Conservation (phyloP, 2,888 invertebrate species). For the Watsonalla binaria region DNA sequence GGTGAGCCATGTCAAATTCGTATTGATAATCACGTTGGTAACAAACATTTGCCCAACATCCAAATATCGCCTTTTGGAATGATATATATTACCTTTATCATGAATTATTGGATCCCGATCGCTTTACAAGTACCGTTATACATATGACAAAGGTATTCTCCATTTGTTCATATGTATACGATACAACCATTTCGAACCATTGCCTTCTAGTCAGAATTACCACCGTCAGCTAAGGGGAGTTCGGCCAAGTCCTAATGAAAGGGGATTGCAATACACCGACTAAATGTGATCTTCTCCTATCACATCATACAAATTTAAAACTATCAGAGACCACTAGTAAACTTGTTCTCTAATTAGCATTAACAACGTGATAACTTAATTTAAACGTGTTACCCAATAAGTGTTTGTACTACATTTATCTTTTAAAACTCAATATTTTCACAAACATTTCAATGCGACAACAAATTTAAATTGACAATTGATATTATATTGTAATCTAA, state of each 20-base stretch:
- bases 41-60: background rate
- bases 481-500: constrained; percentile 52
- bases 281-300: constrained; percentile 57
- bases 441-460: constrained; percentile 24
- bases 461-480: constrained; percentile 42
- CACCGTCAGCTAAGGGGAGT: constrained; percentile 48
- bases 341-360: constrained; percentile 57
- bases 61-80: background rate
- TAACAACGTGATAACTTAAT: constrained; percentile 67
- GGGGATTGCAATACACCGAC: constrained; percentile 67
- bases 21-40: constrained; percentile 14
- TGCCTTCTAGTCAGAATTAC: constrained; percentile 32
- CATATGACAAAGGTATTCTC: constrained; percentile 11
- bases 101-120: constrained; percentile 23
- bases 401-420: constrained; percentile 44
- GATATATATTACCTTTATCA: background rate
- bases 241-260: constrained; percentile 48
- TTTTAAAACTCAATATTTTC: constrained; percentile 22
- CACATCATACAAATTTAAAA: constrained; percentile 69
- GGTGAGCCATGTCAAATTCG: constrained; percentile 12
- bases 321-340: constrained; percentile 58
- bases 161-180: background rate
- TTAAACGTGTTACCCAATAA: constrained; percentile 49
- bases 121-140: constrained; percentile 9
- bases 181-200: constrained; percentile 22